A percentile compares a stretch with the other conserved stretches of the same genome.
These are phyloP conservation scores for Tetranychus urticae DNA, from an alignment of 1,140 invertebrate species.

Conservation along the genomic window DNA sequence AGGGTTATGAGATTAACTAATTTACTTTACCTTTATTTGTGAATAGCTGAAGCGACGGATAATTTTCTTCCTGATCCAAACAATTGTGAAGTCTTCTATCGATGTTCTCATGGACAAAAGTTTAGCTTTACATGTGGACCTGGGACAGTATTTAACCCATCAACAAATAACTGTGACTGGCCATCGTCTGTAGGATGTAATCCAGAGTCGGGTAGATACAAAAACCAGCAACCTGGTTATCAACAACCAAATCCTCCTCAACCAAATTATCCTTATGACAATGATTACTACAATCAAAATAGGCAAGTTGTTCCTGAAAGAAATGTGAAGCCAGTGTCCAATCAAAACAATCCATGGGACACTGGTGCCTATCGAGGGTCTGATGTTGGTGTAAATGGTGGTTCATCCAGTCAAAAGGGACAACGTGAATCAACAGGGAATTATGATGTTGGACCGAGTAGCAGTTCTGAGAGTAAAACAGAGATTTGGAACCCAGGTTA, in stretches of 20 bases:
- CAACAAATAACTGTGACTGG: constrained; percentile 3
- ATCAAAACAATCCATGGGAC: no score
- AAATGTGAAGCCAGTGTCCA: no score
- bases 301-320: no score
- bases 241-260: neutral
- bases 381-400: neutral
- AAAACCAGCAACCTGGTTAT: neutral
- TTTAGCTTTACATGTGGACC: constrained; percentile 1
- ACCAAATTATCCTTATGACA: neutral
- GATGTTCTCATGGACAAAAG: neutral
- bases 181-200: neutral
- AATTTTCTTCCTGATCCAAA: neutral
- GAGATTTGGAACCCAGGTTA: no score
- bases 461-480: no score
- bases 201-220: neutral
- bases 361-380: no score
- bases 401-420: neutral
- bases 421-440: no score
- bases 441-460: no score
- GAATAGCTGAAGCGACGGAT: neutral
- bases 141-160: constrained; percentile 1
- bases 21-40: neutral
- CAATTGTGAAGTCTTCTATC: neutral
- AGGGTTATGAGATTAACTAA: no score
- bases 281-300: no score